phyloP scores from a whole-genome alignment of 1,140 invertebrate genomes.

The Ips typographus region DNA sequence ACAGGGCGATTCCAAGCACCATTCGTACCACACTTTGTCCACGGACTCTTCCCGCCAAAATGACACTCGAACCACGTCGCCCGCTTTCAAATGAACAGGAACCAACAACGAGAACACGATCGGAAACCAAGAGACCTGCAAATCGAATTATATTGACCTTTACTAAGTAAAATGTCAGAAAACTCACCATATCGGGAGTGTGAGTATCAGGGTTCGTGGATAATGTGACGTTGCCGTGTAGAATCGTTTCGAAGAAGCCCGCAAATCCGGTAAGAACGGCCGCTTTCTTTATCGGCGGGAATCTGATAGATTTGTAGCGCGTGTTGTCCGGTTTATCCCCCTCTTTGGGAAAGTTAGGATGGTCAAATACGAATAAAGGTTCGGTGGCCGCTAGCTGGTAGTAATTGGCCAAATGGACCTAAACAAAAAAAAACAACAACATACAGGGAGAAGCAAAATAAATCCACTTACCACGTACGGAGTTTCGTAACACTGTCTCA shows the following conservation, averaged over 20 bases:
- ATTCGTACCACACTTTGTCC: conserved; percentile 95
- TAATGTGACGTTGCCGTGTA: conserved; percentile 83
- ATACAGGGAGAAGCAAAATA: neutral
- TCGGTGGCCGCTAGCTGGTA: conserved; percentile 75
- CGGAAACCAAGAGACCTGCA: conserved; percentile 81
- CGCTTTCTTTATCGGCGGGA: conserved; percentile 67
- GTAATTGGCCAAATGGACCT: conserved; percentile 79
- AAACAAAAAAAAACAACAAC: neutral
- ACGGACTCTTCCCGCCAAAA: conserved; percentile 82
- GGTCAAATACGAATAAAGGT: conserved; percentile 82
- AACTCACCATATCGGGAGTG: conserved; percentile 84
- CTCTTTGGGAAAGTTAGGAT: conserved; percentile 71
- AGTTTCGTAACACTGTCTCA: conserved; percentile 64
- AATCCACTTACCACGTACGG: conserved; percentile 77
- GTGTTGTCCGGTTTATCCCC: conserved; percentile 68
- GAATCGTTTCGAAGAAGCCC: conserved; percentile 89
- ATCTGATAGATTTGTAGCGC: conserved; percentile 69
- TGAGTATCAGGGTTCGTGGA: conserved; percentile 89
- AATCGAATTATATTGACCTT: conserved; percentile 1
- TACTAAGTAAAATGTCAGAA: neutral
- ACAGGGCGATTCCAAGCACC: conserved; percentile 75
- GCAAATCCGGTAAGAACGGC: conserved; percentile 89
- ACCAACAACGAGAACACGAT: conserved; percentile 88
- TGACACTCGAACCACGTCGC: conserved; percentile 72
- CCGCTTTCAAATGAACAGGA: conserved; percentile 71